Conservation (phyloP, 30 jellyfish, hydroid and myxozoan species). For the Euphysa ruthae region DNA sequence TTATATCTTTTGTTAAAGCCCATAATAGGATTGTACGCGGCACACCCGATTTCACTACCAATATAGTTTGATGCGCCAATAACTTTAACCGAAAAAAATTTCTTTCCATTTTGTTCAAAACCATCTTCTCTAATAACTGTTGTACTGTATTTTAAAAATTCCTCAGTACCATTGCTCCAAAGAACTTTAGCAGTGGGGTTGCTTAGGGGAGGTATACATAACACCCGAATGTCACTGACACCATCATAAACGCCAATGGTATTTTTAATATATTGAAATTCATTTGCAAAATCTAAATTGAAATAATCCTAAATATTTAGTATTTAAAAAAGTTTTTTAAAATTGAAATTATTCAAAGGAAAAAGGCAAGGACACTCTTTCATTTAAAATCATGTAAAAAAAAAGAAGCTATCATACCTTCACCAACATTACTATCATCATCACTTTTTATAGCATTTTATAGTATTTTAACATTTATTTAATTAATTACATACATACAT, state of each 20-base stretch:
- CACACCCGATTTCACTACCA: constrained; percentile 23
- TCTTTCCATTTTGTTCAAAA: neutral
- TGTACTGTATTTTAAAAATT: neutral
- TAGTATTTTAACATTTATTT: too few species aligned
- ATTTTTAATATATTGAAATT: neutral
- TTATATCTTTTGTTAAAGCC: constrained; percentile 14
- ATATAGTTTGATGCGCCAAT: neutral
- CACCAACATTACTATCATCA: too few species aligned
- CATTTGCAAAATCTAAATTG: neutral
- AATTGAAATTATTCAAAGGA: too few species aligned
- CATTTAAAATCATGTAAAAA: too few species aligned
- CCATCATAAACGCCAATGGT: constrained; percentile 2
- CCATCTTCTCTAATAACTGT: constrained; percentile 11
- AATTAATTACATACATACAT: too few species aligned
- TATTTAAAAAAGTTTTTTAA: too few species aligned
- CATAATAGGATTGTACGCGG: constrained; percentile 17
- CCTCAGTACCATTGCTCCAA: constrained; percentile 19
- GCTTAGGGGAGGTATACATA: constrained; percentile 22
- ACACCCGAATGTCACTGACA: neutral
- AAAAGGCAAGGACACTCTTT: too few species aligned
- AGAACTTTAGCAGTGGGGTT: constrained; percentile 23
- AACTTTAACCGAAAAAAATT: neutral
- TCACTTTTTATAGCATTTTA: too few species aligned
- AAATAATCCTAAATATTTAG: too few species aligned
- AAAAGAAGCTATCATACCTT: too few species aligned